Evolutionary conservation across 2,888 invertebrate species (phyloP).

Genomic region (Lithodes maja): DNA sequence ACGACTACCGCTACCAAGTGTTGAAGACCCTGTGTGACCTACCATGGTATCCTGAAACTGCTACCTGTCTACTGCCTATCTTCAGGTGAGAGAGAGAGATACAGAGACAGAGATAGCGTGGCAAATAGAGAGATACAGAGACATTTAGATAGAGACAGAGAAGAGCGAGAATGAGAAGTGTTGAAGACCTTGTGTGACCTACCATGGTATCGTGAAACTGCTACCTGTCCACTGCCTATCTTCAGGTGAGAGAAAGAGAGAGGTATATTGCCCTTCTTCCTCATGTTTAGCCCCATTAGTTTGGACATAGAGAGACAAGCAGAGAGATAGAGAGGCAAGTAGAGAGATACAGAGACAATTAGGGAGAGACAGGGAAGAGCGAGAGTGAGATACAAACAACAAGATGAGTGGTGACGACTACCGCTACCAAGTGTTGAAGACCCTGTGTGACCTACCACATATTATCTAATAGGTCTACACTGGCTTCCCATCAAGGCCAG

Average conservation of each 20-base stretch:
- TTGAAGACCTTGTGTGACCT: slow-evolving; percentile 58
- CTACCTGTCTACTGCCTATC: slow-evolving; percentile 57
- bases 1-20: slow-evolving; percentile 53
- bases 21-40: slow-evolving; percentile 59
- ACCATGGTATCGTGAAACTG: slow-evolving; percentile 50
- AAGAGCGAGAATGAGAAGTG: background rate
- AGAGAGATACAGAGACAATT: too few relatives aligned
- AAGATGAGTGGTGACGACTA: slow-evolving; percentile 58
- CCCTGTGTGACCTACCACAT: slow-evolving; percentile 45
- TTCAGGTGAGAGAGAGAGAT: slow-evolving; percentile 42
- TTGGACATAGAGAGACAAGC: background rate
- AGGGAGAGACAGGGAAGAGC: too few relatives aligned
- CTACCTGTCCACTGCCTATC: slow-evolving; percentile 56
- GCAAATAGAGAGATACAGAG: too few relatives aligned
- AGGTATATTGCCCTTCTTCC: too few relatives aligned
- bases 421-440: slow-evolving; percentile 52
- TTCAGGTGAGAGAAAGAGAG: slow-evolving; percentile 42
- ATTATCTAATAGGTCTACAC: too few relatives aligned
- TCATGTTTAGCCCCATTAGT: too few relatives aligned
- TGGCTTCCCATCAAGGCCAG: too few relatives aligned
- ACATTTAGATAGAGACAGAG: too few relatives aligned
- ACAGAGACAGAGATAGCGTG: background rate
- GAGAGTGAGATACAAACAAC: background rate
- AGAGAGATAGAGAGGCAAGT: too few relatives aligned
- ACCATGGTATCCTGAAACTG: slow-evolving; percentile 50